Percentiles rank a stretch among this genome's conserved stretches.
phyloP scores from a whole-genome alignment of 2,113 vertebrate genomes.

The Anoplopoma fimbria region DNA sequence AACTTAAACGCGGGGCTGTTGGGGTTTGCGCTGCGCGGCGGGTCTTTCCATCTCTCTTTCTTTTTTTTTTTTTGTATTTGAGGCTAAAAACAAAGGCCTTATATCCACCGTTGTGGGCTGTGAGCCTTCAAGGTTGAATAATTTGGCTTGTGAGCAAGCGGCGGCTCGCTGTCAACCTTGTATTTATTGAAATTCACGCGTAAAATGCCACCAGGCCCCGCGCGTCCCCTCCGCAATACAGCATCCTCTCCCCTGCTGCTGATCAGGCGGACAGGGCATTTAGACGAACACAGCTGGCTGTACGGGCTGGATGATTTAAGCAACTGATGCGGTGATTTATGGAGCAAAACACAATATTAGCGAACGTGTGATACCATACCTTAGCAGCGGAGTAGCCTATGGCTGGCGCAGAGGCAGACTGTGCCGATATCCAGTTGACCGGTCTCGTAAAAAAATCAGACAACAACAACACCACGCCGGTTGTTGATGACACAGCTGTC shows the following conservation, averaged over 20 bases:
- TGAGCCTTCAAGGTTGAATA: conserved; percentile 69
- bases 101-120: neutral
- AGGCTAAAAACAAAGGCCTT: conserved; percentile 30
- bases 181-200: conserved; percentile 40
- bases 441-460: conserved; percentile 80
- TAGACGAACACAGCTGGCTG: conserved; percentile 58
- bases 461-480: conserved; percentile 86
- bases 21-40: conserved; percentile 10
- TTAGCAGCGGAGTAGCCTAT: conserved; percentile 52
- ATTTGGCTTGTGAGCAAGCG: conserved; percentile 25
- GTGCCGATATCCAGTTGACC: conserved; percentile 71
- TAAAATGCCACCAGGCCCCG: conserved; percentile 54
- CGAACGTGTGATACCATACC: conserved; percentile 72
- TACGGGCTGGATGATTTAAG: conserved; percentile 14
- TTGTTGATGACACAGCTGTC: conserved; percentile 85
- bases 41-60: conserved; percentile 11
- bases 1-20: conserved; percentile 41
- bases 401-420: conserved; percentile 74
- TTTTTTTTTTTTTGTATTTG: conserved; percentile 8
- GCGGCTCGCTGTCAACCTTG: conserved; percentile 58
- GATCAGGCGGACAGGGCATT: conserved; percentile 46
- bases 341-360: conserved; percentile 49
- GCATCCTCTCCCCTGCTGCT: conserved; percentile 40
- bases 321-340: conserved; percentile 29
- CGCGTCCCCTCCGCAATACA: conserved; percentile 48